These are phyloP conservation scores for Dipodomys ordii DNA, from an alignment of 2,113 vertebrate genomes.

Conservation along the genomic window DNA sequence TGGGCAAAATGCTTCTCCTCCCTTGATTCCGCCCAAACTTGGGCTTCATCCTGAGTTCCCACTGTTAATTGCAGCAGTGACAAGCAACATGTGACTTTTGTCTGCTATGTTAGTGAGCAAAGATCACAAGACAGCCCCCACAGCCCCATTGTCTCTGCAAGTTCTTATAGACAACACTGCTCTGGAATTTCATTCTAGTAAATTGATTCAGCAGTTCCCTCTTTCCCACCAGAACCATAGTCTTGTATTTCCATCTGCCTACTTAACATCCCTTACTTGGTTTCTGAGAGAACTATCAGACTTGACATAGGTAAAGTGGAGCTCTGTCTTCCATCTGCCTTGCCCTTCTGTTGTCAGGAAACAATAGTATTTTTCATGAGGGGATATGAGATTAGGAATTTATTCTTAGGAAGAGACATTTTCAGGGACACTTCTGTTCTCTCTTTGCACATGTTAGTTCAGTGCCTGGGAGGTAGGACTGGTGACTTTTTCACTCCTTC, in stretches of 20 bases:
- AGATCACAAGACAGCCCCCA: neutral
- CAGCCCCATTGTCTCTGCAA: no score
- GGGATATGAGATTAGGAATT: no score
- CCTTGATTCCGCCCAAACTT: no score
- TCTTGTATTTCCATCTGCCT: neutral
- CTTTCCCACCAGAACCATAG: neutral
- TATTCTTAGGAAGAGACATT: neutral
- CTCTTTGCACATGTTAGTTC: neutral
- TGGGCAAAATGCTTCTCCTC: neutral
- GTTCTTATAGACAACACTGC: neutral
- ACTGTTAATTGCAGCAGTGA: neutral
- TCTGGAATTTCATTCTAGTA: neutral
- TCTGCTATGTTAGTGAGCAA: neutral
- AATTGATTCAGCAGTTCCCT: neutral
- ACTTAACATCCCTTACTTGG: neutral
- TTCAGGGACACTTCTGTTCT: neutral
- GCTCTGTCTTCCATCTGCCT: neutral
- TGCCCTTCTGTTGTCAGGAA: neutral
- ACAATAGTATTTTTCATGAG: neutral
- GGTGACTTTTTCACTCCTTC: neutral
- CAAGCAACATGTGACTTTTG: neutral
- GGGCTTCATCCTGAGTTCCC: neutral
- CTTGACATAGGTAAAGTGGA: neutral
- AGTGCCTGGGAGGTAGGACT: neutral
- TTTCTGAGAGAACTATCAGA: neutral